A percentile compares a stretch with the other conserved stretches of the same genome.
Conservation (phyloP, 2,888 invertebrate genomes). For the Philaethria dido region DNA sequence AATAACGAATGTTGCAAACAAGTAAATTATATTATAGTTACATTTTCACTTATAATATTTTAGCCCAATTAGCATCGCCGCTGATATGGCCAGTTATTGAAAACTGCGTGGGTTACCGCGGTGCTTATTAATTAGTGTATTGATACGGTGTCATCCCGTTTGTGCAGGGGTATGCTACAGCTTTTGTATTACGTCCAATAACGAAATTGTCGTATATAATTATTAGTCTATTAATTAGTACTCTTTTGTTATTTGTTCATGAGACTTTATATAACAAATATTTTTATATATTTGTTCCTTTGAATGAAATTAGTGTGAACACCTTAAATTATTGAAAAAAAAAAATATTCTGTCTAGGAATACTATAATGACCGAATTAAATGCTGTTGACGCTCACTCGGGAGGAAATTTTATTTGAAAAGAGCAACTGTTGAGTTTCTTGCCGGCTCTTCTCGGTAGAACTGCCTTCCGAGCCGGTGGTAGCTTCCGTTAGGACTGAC, state of each 20-base stretch:
- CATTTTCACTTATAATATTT: conserved; percentile 34
- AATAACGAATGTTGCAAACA: background rate
- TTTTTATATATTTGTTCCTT: background rate
- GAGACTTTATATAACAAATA: background rate
- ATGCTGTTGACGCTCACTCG: no score
- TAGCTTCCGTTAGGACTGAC: no score
- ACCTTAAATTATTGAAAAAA: no score
- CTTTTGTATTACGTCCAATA: conserved; percentile 35
- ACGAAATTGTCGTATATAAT: conserved; percentile 28
- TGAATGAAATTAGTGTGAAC: no score
- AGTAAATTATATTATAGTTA: conserved; percentile 13
- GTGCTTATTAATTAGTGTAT: conserved; percentile 59
- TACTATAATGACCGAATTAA: no score
- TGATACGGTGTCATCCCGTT: conserved; percentile 46
- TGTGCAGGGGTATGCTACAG: conserved; percentile 20
- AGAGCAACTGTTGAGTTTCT: no score
- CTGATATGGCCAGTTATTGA: conserved; percentile 43
- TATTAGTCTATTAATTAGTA: conserved; percentile 18
- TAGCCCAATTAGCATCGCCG: conserved; percentile 46
- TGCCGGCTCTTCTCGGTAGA: no score
- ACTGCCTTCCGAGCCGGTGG: no score
- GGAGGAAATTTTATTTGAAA: no score
- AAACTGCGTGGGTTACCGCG: conserved; percentile 47
- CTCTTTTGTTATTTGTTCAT: conserved; percentile 18
- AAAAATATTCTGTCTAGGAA: no score